Evolutionary conservation across 2,113 vertebrate genomes (phyloP).

Genomic region (Platysteira castanea): DNA sequence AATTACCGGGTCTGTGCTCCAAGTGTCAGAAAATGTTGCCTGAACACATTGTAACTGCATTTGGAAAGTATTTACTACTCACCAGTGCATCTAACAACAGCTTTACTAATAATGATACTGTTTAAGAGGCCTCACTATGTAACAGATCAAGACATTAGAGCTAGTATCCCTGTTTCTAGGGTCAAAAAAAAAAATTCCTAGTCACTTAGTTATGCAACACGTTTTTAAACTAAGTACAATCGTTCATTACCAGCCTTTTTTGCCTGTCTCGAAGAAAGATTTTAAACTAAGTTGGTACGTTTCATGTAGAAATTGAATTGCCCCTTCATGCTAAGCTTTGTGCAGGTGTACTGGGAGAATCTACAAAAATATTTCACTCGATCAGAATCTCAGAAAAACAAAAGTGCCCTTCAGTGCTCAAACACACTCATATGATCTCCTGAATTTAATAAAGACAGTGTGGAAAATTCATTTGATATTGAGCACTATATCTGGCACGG

Average conservation of each 20-base stretch:
- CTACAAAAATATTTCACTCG: background rate
- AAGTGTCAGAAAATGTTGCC: background rate
- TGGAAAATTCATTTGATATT: background rate
- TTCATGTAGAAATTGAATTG: background rate
- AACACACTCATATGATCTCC: background rate
- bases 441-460: fast-evolving
- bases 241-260: background rate
- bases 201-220: background rate
- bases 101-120: background rate
- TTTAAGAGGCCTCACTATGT: background rate
- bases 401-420: background rate
- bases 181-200: background rate
- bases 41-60: background rate
- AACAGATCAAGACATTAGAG: background rate
- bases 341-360: background rate
- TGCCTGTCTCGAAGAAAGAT: background rate
- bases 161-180: background rate
- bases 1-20: background rate
- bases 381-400: background rate
- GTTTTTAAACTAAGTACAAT: background rate
- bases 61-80: background rate
- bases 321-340: background rate
- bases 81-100: background rate
- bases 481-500: background rate
- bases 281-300: background rate